Evolutionary conservation across 2,797 vertebrate species (phyloP).

Genomic region (Anguilla anguilla): DNA sequence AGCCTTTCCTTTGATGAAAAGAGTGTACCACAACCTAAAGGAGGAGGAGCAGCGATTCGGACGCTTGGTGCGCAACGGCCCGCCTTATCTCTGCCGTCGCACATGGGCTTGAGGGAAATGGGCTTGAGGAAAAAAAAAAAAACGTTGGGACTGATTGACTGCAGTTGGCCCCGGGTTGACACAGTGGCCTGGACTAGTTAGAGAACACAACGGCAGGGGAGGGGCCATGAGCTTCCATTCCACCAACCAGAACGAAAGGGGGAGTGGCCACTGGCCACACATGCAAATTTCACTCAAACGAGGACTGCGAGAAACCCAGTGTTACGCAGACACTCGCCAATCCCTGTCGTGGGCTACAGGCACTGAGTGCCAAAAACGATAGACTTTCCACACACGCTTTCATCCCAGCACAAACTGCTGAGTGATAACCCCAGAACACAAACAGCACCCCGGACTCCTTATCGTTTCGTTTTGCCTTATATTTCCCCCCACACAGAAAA

Average conservation of each 20-base stretch:
- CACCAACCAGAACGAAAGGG: neutral
- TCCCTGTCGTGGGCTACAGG: neutral
- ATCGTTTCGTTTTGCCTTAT: neutral
- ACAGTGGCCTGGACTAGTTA: neutral
- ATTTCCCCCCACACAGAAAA: neutral
- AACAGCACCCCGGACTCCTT: neutral
- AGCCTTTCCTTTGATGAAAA: constrained; percentile 70
- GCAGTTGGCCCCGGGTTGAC: neutral
- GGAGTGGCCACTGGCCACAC: neutral
- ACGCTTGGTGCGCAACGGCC: constrained; percentile 17
- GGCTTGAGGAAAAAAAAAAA: constrained; percentile 24
- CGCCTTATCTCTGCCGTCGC: constrained; percentile 64
- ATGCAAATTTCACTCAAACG: neutral
- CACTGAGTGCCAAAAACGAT: neutral
- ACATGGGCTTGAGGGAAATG: constrained; percentile 36
- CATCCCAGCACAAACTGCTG: constrained; percentile 14
- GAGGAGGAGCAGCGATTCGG: constrained; percentile 35
- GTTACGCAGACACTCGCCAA: neutral
- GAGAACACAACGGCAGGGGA: neutral
- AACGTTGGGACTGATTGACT: neutral
- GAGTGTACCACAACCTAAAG: constrained; percentile 49
- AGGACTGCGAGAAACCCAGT: neutral
- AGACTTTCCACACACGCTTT: neutral
- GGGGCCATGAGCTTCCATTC: neutral
- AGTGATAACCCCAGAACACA: neutral